Conservation (phyloP, 1,140 invertebrate genomes). For the Habropoda laboriosa region DNA sequence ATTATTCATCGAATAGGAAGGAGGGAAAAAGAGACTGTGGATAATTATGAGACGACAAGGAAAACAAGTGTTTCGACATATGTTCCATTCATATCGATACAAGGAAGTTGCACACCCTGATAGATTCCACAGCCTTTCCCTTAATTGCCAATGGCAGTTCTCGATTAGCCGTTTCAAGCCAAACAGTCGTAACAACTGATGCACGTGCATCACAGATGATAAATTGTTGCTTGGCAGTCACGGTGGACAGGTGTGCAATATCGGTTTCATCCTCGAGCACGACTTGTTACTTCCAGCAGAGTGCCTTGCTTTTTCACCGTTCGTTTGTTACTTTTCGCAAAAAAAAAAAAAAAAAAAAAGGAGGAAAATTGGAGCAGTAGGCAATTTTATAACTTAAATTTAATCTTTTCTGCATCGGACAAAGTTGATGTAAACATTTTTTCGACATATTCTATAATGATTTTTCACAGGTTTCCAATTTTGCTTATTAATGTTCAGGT, state of each 20-base stretch:
- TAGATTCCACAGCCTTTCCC: background rate
- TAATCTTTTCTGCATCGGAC: no score
- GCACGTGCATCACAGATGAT: constrained; percentile 8
- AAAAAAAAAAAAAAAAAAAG: no score
- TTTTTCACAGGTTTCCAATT: no score
- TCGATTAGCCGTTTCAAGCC: constrained; percentile 19
- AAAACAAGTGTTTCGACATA: constrained; percentile 4
- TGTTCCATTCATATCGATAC: background rate
- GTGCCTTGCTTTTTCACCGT: background rate
- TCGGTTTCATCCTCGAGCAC: background rate
- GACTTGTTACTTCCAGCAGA: background rate
- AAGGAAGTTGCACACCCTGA: background rate
- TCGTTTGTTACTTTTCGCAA: background rate
- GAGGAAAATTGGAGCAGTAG: no score
- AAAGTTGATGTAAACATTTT: no score
- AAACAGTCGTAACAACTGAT: constrained; percentile 8
- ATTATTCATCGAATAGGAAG: no score
- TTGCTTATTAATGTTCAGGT: no score
- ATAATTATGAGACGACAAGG: background rate
- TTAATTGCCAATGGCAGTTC: constrained; percentile 18
- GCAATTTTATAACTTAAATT: no score
- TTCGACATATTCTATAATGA: no score
- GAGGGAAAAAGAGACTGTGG: no score
- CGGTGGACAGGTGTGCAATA: constrained; percentile 3
- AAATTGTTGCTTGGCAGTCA: constrained; percentile 14